Conservation (phyloP, 2,113 vertebrate genomes). For the Pelusios castaneus region DNA sequence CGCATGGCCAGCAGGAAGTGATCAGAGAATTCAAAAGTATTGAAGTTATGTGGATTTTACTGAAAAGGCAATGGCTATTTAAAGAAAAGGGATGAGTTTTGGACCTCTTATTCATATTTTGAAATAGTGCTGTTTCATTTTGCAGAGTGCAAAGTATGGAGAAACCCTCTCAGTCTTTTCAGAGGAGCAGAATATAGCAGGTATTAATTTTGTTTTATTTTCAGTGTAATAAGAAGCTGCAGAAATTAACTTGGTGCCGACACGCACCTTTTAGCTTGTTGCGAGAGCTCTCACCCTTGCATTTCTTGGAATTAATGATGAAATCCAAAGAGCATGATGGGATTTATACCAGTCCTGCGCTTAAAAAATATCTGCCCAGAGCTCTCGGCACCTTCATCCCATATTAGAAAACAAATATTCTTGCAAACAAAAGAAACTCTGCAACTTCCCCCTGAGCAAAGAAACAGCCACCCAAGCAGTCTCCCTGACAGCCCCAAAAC, state of each 20-base stretch:
- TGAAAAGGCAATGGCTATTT: not conserved
- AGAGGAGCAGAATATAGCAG: slow-evolving; percentile 98
- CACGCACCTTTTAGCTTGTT: not conserved
- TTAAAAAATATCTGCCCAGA: slow-evolving; percentile 2
- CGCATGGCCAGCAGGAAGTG: not conserved
- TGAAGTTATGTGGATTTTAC: not conserved
- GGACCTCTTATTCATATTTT: not conserved
- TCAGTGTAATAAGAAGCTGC: not conserved
- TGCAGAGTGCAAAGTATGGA: slow-evolving; percentile 97
- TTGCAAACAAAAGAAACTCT: not conserved
- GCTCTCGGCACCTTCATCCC: not conserved
- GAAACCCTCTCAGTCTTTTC: slow-evolving; percentile 97
- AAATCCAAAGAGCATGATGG: not conserved
- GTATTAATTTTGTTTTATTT: slow-evolving; percentile 73
- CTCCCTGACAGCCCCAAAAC: not conserved
- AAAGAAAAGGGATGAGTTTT: not conserved
- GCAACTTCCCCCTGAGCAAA: not conserved
- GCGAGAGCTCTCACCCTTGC: not conserved
- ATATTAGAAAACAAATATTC: not conserved
- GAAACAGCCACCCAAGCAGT: not conserved
- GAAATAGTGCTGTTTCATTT: not conserved
- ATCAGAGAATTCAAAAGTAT: rapidly evolving
- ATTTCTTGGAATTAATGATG: not conserved
- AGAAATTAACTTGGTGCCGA: not conserved
- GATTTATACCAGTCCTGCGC: not conserved